phyloP scores from a whole-genome alignment of 2,113 vertebrate species.

The Notarius lentiginosus region DNA sequence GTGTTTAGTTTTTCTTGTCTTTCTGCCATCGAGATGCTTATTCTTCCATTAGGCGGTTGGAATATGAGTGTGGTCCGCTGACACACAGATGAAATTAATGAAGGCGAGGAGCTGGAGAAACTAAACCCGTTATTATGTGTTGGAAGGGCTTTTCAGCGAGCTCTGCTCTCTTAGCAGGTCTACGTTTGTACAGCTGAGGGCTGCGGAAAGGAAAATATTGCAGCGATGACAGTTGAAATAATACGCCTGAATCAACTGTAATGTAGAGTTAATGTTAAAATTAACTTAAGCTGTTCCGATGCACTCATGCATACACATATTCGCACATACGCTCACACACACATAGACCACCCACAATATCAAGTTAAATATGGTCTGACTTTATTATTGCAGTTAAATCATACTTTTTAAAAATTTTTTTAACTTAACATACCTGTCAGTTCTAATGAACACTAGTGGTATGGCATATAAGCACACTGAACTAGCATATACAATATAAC shows the following conservation, averaged over 20 bases:
- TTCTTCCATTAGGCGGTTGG: constrained; percentile 45
- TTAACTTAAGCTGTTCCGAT: constrained; percentile 40
- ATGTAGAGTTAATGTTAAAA: constrained; percentile 45
- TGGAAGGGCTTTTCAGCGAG: constrained; percentile 26
- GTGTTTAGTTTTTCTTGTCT: constrained; percentile 46
- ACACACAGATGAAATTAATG: constrained; percentile 43
- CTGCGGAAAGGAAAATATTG: constrained; percentile 47
- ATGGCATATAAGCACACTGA: not conserved
- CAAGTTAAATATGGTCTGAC: constrained; percentile 2
- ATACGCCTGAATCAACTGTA: constrained; percentile 45
- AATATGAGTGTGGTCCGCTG: constrained; percentile 45
- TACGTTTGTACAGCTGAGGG: constrained; percentile 48
- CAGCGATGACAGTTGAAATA: constrained; percentile 50
- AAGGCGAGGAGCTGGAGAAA: constrained; percentile 31
- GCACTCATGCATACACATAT: constrained; percentile 21
- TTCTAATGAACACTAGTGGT: not conserved
- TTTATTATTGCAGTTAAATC: constrained; percentile 24
- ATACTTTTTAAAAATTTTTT: not conserved
- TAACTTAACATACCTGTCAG: constrained; percentile 20
- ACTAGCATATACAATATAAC: no score
- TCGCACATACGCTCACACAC: constrained; percentile 27
- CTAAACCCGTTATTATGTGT: constrained; percentile 41
- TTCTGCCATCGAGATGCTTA: constrained; percentile 40
- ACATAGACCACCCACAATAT: constrained; percentile 34
- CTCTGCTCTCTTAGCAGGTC: constrained; percentile 29